A percentile compares a stretch with the other conserved stretches of the same genome.
phyloP scores from a whole-genome alignment of 2,113 vertebrate genomes.

The Mesitornis unicolor region DNA sequence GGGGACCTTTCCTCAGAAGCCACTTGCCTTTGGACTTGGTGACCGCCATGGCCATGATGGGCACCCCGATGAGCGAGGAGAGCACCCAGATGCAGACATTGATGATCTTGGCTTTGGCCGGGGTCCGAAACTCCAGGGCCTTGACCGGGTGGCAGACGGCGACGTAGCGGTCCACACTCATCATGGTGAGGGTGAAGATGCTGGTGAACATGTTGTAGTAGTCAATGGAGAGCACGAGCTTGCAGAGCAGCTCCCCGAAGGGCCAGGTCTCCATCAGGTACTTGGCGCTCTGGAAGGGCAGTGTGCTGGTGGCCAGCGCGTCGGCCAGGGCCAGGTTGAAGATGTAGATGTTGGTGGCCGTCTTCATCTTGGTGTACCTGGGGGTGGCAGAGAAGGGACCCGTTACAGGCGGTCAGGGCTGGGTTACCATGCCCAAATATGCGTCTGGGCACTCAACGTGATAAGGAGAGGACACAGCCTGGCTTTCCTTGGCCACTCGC shows the following conservation, averaged over 20 bases:
- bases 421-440: fast-evolving
- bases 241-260: conserved; percentile 90
- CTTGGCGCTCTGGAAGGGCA: conserved; percentile 96
- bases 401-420: neutral
- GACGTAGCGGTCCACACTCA: conserved; percentile 96
- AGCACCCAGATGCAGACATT: conserved; percentile 96
- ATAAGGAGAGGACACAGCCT: neutral
- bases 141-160: conserved; percentile 93
- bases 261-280: conserved; percentile 96
- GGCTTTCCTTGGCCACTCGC: neutral
- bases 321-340: conserved; percentile 95
- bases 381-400: neutral
- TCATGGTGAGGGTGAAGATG: conserved; percentile 98
- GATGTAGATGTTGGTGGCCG: conserved; percentile 98
- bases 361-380: conserved; percentile 98
- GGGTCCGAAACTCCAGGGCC: conserved; percentile 91
- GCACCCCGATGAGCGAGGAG: conserved; percentile 88
- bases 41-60: conserved; percentile 91
- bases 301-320: conserved; percentile 89
- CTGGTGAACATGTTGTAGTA: conserved; percentile 99
- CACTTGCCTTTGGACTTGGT: conserved; percentile 85
- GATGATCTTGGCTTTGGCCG: conserved; percentile 92
- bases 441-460: fast-evolving
- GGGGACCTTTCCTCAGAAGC: neutral
- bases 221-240: conserved; percentile 90